Evolutionary conservation across 2,113 vertebrate genomes (phyloP), one percentile per base, ranked within the genome.

Genomic region (Podiceps cristatus): DNA sequence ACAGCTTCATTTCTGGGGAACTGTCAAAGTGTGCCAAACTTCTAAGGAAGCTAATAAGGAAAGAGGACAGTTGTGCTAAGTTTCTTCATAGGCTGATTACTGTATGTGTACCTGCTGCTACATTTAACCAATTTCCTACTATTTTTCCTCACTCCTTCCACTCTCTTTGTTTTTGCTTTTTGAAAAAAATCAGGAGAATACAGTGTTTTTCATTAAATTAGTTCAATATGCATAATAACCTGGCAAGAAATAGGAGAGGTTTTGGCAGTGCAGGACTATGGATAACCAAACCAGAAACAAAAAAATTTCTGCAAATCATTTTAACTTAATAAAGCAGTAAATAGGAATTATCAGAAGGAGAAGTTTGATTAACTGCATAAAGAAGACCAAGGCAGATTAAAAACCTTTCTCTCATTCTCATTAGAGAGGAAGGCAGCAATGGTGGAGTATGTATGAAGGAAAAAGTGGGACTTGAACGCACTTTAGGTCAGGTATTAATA

Each of bases 401-500:
- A 90, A 81, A 52, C 27, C 10, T 79, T 75, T 86, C 45, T 72
- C 79, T 18, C 35, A 76, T n/a, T 62, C 19, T 7, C 22, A 10
- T 40, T 86, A 58, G 25, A 80, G 11, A 80, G 47, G 94, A 93
- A 83, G 33, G 20, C 50, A 66, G 19, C n/a, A 31, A 80, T 28
- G 6, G 28, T 40, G 66, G 80, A 4, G 3, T 64, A 58, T 18
- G 8, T 60, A 63, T 66, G 66, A 74, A 74, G 50, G 67, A 77
- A 93, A 90, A 95, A 71, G 10, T 45, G 82, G 71, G 79, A 90
- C 55, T 50, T 71, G 45, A 88, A 91, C 1, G 4, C 25, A 50
- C 44, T 87, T 88, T 50, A 77, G 75, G 74, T 91, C 85, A 82
- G 77, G 67, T 92, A 86, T 90, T 86, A 94, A 86, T 86, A 80